Percentiles rank a stretch among this genome's conserved stretches.
Conservation (phyloP, 2,113 vertebrate genomes). For the Zosterops hypoxanthus region DNA sequence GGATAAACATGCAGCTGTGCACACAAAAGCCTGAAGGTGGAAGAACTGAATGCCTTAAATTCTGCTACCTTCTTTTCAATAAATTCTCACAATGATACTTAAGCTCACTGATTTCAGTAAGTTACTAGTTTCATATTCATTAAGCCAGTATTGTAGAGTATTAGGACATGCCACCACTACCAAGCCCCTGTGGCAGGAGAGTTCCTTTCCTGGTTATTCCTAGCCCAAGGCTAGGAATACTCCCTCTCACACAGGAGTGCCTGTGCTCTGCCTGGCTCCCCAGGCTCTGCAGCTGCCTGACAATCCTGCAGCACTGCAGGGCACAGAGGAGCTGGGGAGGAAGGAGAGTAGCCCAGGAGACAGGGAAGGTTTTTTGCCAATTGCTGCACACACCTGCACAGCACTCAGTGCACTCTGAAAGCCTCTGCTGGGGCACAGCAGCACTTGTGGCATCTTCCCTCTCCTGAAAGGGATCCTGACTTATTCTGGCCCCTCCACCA, state of each 20-base stretch:
- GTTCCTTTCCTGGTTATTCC: neutral
- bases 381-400: neutral
- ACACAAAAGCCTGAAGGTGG: neutral
- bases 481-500: neutral
- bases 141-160: neutral
- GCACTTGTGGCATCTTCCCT: neutral
- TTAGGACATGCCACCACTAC: neutral
- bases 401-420: accelerated
- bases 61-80: neutral
- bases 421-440: neutral
- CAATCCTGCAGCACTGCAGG: accelerated
- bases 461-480: neutral
- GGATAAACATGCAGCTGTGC: neutral
- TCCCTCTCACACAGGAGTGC: neutral
- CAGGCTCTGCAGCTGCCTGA: neutral
- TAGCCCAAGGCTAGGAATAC: neutral
- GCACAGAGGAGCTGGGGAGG: neutral
- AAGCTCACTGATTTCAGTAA: neutral
- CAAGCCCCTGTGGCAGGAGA: neutral
- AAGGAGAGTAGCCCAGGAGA: neutral
- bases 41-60: neutral
- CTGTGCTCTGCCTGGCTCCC: neutral
- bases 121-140: neutral
- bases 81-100: neutral
- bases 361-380: neutral